Percentiles rank a stretch among this genome's conserved stretches.
phyloP scores from a whole-genome alignment of 2,113 vertebrate genomes.

The Hippocampus barbouri region DNA sequence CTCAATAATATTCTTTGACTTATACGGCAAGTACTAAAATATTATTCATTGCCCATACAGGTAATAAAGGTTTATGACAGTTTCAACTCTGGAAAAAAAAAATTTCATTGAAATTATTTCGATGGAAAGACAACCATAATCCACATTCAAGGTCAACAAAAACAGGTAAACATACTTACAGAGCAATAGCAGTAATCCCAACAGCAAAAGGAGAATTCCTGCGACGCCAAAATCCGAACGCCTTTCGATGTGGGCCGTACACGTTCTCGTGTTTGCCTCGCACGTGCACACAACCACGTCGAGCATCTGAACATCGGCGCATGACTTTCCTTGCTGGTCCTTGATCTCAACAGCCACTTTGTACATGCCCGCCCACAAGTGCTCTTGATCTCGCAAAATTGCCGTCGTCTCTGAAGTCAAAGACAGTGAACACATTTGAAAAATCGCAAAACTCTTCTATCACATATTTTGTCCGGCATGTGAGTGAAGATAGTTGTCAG shows the following conservation, averaged over 20 bases:
- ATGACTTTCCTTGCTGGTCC: constrained; percentile 73
- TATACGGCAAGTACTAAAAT: too few species aligned
- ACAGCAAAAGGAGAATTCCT: constrained; percentile 77
- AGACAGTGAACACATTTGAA: not conserved
- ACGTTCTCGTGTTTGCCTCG: constrained; percentile 18
- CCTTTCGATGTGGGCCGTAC: fast-evolving
- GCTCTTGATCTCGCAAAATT: constrained; percentile 54
- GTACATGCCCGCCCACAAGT: constrained; percentile 67
- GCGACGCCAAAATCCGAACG: constrained; percentile 57
- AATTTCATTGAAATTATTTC: too few species aligned
- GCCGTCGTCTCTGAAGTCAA: constrained; percentile 54
- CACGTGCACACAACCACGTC: constrained; percentile 67
- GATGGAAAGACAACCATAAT: too few species aligned
- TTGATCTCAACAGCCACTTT: constrained; percentile 53
- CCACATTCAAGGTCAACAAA: not conserved
- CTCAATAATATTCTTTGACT: too few species aligned
- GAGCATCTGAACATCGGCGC: constrained; percentile 48
- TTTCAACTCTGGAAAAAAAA: too few species aligned
- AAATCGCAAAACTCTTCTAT: not conserved
- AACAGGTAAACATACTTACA: constrained; percentile 35
- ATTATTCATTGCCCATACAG: too few species aligned
- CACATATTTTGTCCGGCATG: not conserved
- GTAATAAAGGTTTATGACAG: too few species aligned
- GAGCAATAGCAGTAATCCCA: constrained; percentile 81
- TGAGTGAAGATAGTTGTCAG: not conserved